These are phyloP conservation scores for Lasius platythorax DNA, from an alignment of 2,888 invertebrate genomes.

Conservation along the genomic window DNA sequence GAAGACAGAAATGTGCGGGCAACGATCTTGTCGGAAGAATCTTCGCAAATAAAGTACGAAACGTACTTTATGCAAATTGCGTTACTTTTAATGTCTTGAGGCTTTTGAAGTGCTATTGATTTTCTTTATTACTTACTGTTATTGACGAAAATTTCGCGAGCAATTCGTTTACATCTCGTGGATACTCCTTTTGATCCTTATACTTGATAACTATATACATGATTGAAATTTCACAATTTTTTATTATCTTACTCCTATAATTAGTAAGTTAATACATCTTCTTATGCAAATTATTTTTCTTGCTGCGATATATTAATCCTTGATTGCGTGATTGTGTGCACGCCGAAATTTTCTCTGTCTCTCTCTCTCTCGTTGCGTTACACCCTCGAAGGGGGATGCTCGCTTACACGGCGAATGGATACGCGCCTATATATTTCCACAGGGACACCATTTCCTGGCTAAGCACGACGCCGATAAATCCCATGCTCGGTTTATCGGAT, in stretches of 20 bases:
- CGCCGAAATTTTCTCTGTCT: neutral
- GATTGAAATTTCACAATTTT: neutral
- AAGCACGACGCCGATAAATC: constrained; percentile 74
- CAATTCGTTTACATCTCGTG: neutral
- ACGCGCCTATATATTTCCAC: constrained; percentile 62
- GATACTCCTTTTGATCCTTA: neutral
- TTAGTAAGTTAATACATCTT: neutral
- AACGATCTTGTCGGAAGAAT: constrained; percentile 5
- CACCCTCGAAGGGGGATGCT: constrained; percentile 30
- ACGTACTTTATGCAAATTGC: constrained; percentile 25
- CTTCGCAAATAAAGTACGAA: constrained; percentile 26
- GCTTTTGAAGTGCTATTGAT: neutral
- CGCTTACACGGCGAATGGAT: constrained; percentile 44
- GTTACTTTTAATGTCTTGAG: neutral
- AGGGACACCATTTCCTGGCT: constrained; percentile 69
- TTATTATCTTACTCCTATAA: neutral
- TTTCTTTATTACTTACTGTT: neutral
- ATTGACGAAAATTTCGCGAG: neutral
- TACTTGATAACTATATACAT: neutral
- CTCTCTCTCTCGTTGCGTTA: neutral
- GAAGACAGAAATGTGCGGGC: constrained; percentile 23
- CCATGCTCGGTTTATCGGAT: constrained; percentile 72
- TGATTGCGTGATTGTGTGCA: neutral
- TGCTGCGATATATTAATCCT: constrained; percentile 4
- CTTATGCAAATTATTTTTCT: neutral